Conservation (phyloP, 1,140 invertebrate genomes). For the Stegodyphus dumicola region DNA sequence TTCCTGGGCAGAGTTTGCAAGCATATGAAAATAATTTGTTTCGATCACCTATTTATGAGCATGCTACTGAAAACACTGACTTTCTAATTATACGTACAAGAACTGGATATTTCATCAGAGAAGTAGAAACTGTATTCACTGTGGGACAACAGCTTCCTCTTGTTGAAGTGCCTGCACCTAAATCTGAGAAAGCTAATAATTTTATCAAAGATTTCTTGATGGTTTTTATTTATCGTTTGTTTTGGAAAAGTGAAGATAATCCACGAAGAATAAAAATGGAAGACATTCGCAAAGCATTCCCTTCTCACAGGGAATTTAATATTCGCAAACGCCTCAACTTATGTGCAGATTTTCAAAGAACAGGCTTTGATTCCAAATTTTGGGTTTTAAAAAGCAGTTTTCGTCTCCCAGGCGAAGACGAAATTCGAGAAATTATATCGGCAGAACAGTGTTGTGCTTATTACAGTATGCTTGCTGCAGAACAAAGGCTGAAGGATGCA, state of each 20-base stretch:
- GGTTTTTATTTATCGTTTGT: conserved; percentile 97
- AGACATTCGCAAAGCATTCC: conserved; percentile 97
- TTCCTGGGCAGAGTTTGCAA: conserved; percentile 87
- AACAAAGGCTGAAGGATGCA: conserved; percentile 94
- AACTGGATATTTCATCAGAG: conserved; percentile 87
- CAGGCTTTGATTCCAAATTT: conserved; percentile 90
- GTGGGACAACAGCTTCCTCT: conserved; percentile 96
- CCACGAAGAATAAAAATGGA: conserved; percentile 97
- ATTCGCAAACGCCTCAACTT: conserved; percentile 96
- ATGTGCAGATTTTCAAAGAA: conserved; percentile 98
- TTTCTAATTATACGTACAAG: conserved; percentile 93
- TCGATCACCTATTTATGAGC: conserved; percentile 92
- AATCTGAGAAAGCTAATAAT: conserved; percentile 97
- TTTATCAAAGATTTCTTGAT: conserved; percentile 97
- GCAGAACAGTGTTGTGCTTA: conserved; percentile 98
- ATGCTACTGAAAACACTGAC: conserved; percentile 81
- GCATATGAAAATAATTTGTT: conserved; percentile 99
- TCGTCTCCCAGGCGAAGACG: conserved; percentile 95
- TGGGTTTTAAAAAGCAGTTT: conserved; percentile 99
- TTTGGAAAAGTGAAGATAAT: conserved; percentile 94
- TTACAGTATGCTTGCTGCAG: conserved; percentile 96
- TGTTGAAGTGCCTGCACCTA: conserved; percentile 97
- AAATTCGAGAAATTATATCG: conserved; percentile 95
- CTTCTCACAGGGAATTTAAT: conserved; percentile 94
- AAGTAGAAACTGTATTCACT: conserved; percentile 87